Base-by-base conservation (phyloP, 2,113 vertebrate species). In the Oreochromis tanganicae region DNA sequence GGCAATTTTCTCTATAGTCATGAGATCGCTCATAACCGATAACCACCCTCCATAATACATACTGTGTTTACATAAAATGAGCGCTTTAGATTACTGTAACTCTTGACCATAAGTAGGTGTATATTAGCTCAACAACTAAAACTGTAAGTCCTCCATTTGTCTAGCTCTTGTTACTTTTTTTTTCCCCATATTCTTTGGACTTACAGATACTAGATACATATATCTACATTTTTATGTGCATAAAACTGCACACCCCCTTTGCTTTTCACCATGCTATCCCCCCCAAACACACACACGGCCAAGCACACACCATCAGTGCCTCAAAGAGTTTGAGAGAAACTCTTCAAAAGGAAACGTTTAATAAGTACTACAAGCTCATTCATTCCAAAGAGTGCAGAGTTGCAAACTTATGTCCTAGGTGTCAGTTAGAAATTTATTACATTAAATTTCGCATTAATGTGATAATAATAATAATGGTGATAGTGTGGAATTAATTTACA, bases 151-250 rank as follows among this genome's bases (percentile, higher is more conserved):
- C 27, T 32, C 24, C 0, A 4, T 78, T 78, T 78, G 71, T 78
- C 43, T 19, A 5, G 14, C 24, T 29, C 43, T 50, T 50, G 24
- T 32, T 50, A 75, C 43, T 48, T 75, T 29, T 21, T 0, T 0
- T 14, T 7, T 3, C 61, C 5, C 61, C 14, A 29, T 75, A 17
- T 7, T 50, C 71, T 50, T 78, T 78, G 27, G 27, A 27, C 3
- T 27, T 27, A 27, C 27, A 27, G 27, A 27, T 27, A 27, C 27
- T 27, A 27, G 27, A 27, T 27, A 27, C 27, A 27, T 27, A 27
- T 27, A 27, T 27, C 27, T 50, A 29, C 46, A 29, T 75, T 75
- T 75, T 48, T 75, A 12, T 50, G 24, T 29, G 43, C 27, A 48
- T 78, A 17, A 78, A 32, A 0, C 17, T 0, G 6, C 9, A 12